Evolutionary conservation across 2,797 vertebrate genomes (phyloP), one percentile per base, ranked within the genome.

Genomic region (Smutsia temminckii): DNA sequence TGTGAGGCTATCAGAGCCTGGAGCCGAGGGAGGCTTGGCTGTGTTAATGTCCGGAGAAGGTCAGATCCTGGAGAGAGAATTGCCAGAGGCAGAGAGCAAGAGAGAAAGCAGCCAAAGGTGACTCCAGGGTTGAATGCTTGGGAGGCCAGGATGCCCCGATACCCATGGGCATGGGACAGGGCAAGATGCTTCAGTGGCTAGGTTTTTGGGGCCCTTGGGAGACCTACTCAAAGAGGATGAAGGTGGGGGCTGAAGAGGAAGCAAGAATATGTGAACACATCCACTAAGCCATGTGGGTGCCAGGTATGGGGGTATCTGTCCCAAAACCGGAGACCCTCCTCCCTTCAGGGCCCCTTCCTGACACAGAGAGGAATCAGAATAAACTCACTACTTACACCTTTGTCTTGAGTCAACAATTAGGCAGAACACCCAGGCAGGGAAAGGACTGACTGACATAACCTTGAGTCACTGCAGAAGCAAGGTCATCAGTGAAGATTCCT

Each of bases 11-110:
- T 95, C 84, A 40, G 53, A 96, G 57, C 64, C 93, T 40, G 61
- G 69, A 85, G 49, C 93, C 5, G 0, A 12, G 1, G 61, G 90
- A 59, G 64, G 51, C 72, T 89, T 59, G 42, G 42, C 95, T 72
- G 12, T 57, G 51, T 69, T 91, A 64, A n/a, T 27, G 64, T 63
- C 64, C 89, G 0, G 1, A 55, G 86, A 97, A 95, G 85, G 94
- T 96, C 94, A 94, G 55, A 89, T 46, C 49, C 68, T 42, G 66
- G 40, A 71, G 72, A 85, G 0, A 88, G 91, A 93, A 72, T 20
- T 81, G 37, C 34, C 77, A 84, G 59, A 40, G 12, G 61, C 32
- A 12, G 32, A 89, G 84, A 66, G 13, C 18, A n/a, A 72, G 66
- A 75, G 2, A 74, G 32, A 12, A 80, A 40, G 37, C 46, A 79